Conservation (phyloP, 2,888 invertebrate species). For the Drosophila flavopinicola region DNA sequence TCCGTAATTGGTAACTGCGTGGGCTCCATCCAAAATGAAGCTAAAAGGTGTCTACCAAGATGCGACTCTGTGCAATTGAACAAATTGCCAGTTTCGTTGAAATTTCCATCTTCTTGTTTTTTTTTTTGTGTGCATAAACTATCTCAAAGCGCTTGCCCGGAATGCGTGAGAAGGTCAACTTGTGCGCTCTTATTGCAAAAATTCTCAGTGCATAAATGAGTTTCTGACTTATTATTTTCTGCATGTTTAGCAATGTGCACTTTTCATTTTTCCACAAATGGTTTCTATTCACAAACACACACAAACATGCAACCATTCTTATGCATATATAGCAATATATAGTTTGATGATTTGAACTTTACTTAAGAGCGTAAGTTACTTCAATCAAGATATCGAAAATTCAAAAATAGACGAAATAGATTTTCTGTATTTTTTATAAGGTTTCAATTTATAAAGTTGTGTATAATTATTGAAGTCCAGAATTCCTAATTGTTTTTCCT, state of each 20-base stretch:
- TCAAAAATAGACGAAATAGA: too few relatives aligned
- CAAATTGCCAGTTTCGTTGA: background rate
- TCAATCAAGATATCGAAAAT: too few relatives aligned
- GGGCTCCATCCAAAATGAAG: conserved; percentile 2
- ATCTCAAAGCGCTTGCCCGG: background rate
- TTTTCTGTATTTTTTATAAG: too few relatives aligned
- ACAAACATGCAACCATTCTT: too few relatives aligned
- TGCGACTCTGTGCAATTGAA: background rate
- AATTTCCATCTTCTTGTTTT: background rate
- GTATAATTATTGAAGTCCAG: too few relatives aligned
- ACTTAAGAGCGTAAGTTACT: too few relatives aligned
- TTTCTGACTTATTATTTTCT: conserved; percentile 1
- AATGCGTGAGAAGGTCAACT: background rate
- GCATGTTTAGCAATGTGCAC: conserved; percentile 5
- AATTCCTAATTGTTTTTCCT: too few relatives aligned
- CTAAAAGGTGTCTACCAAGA: background rate
- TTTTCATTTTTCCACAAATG: conserved; percentile 6
- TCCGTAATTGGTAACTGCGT: background rate
- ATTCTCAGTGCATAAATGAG: conserved; percentile 1
- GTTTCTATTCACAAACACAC: too few relatives aligned
- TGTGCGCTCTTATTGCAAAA: conserved; percentile 3
- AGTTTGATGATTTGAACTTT: background rate
- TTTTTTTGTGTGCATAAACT: background rate
- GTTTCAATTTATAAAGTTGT: too few relatives aligned
- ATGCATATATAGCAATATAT: too few relatives aligned